Percentiles rank a stretch among this genome's conserved stretches.
phyloP scores from a whole-genome alignment of 1,140 invertebrate species.

The Calycopis cecrops region DNA sequence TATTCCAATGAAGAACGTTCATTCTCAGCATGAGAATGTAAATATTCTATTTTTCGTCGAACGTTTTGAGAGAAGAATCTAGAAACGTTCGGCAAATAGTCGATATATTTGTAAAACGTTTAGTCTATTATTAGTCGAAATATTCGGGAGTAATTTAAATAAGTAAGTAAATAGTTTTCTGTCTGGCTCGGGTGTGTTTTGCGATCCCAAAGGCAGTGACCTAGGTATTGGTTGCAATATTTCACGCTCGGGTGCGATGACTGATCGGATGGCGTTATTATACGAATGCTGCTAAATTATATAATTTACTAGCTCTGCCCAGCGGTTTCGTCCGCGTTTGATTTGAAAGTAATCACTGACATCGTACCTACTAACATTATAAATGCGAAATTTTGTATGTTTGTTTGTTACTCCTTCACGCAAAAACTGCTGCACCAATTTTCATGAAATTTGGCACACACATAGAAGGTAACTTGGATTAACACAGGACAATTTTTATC shows the following conservation, averaged over 20 bases:
- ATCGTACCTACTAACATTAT: too few species aligned
- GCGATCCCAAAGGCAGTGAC: neutral
- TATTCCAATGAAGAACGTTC: neutral
- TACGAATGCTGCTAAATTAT: neutral
- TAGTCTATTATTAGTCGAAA: neutral
- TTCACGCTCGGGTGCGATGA: neutral
- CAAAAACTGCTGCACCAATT: too few species aligned
- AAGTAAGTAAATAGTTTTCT: conserved; percentile 3
- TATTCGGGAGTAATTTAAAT: neutral
- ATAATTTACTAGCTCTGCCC: neutral
- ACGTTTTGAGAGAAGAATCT: neutral
- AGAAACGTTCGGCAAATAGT: neutral
- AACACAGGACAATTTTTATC: too few species aligned
- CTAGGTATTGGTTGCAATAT: neutral
- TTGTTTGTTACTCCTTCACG: too few species aligned
- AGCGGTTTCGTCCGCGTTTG: neutral
- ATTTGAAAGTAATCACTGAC: neutral
- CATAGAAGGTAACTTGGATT: too few species aligned
- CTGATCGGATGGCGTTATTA: neutral
- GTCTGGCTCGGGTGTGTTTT: neutral
- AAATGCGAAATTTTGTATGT: too few species aligned
- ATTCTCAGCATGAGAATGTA: neutral
- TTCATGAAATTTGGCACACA: too few species aligned
- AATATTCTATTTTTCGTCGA: neutral
- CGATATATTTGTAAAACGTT: neutral